Base-by-base conservation (phyloP, 2,113 vertebrate genomes). In the Mixornis gularis region DNA sequence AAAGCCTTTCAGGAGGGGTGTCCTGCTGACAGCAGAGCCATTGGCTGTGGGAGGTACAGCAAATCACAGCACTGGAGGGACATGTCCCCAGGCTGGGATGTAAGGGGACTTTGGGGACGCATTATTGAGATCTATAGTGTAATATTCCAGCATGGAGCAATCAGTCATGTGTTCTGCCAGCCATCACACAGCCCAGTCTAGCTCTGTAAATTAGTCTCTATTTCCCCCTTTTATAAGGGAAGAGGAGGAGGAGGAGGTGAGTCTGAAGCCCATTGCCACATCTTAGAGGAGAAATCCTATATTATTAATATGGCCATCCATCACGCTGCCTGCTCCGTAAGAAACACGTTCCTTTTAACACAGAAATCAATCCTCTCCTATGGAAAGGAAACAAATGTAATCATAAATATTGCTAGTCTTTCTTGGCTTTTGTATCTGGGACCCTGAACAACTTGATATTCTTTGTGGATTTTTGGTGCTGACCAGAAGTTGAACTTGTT, bases 401-500 rank as follows among this genome's bases (percentile, higher is more conserved):
- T 91, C 63, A 68, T 59, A 52, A 87, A 38, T 51, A 70, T 25
- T 12, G 1, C 52, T 87, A 29, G 64, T 74, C 46, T 79, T 89
- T 46, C 46, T 87, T 92, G 81, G 79, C 44, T 92, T 92, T 91
- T 69, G 9, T 43, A 29, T 27, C 68, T 80, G 55, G 19, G 25
- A 74, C 59, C 24, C 48, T 12, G 52, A 82, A 78, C 22, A 64
- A 66, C 26, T 83, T 77, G 56, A 59, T 89, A 44, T 32, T 66
- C 59, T 82, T 79, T 5, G 19, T 36, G 72, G 48, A 46, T 55
- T 87, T 95, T 68, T 55, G 74, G 56, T 46, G 60, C 81, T 93
- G 94, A 87, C 84, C 91, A 96, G 53, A 87, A 89, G 48, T 80
- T 96, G 87, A 96, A 95, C 92, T 85, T 51, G 3, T 55, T 89